Percentiles rank a stretch among this genome's conserved stretches.
Evolutionary conservation across 2,113 vertebrate genomes (phyloP).

Genomic region (Ellobius talpinus): DNA sequence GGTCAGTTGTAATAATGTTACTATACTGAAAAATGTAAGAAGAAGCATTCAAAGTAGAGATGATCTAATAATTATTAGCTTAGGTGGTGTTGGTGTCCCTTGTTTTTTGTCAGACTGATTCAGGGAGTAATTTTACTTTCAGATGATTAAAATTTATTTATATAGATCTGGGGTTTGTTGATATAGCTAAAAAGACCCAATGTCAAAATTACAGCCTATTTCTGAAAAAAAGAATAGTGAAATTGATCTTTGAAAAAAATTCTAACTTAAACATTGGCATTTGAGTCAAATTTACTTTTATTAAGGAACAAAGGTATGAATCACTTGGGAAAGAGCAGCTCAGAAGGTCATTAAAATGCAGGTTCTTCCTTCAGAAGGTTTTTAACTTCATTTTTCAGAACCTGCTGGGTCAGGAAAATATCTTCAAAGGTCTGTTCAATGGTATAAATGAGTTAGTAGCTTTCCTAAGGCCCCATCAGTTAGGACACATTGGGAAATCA

Average conservation of each 20-base stretch:
- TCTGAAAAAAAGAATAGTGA: conserved; percentile 25
- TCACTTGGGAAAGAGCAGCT: background rate
- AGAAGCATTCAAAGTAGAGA: background rate
- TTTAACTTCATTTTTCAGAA: conserved; percentile 39
- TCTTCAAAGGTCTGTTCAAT: conserved; percentile 12
- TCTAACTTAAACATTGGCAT: conserved; percentile 48
- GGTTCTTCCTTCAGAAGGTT: background rate
- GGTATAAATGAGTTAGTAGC: background rate
- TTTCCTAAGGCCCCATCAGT: background rate
- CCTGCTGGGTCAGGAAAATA: background rate
- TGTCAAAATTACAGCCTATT: background rate
- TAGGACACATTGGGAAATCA: conserved; percentile 11
- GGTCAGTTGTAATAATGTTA: conserved; percentile 51
- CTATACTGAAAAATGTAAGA: conserved; percentile 55
- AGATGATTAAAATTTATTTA: conserved; percentile 57
- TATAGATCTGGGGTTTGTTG: background rate
- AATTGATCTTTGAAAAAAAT: conserved; percentile 41
- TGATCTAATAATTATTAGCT: conserved; percentile 46
- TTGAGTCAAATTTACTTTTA: conserved; percentile 23
- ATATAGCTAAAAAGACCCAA: background rate
- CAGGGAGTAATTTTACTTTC: conserved; percentile 42
- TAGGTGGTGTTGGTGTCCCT: conserved; percentile 47
- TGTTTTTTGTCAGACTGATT: conserved; percentile 61
- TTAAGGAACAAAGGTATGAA: conserved; percentile 15
- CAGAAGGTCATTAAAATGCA: background rate